Conservation (phyloP, 2,113 vertebrate genomes). For the Rhinogobius similis region DNA sequence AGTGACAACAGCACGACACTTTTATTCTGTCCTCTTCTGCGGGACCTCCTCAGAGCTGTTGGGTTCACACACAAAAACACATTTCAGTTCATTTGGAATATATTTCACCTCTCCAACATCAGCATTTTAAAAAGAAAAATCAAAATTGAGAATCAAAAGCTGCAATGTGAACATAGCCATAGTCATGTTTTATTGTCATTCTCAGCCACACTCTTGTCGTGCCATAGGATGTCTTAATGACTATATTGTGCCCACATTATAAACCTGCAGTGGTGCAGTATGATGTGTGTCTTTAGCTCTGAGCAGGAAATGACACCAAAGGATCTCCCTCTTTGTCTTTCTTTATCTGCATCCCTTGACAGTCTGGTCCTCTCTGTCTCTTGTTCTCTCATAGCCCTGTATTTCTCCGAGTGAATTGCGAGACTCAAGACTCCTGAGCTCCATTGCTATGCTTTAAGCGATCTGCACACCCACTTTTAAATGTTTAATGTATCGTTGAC, state of each 20-base stretch:
- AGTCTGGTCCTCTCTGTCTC: conserved; percentile 16
- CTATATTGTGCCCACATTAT: conserved; percentile 3
- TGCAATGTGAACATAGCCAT: background rate
- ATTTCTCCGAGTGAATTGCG: conserved; percentile 24
- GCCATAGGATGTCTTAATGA: conserved; percentile 6
- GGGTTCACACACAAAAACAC: no score
- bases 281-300: conserved; percentile 16
- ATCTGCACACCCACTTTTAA: conserved; percentile 51
- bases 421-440: conserved; percentile 20
- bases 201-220: background rate
- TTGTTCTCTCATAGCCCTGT: conserved; percentile 11
- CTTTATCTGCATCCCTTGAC: conserved; percentile 29
- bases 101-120: no score
- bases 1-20: no score
- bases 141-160: background rate
- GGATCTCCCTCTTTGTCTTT: conserved; percentile 24
- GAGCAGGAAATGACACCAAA: conserved; percentile 33
- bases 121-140: no score
- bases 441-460: conserved; percentile 43
- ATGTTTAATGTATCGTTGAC: conserved; percentile 66
- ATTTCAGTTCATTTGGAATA: no score
- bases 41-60: no score
- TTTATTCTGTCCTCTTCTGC: no score
- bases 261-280: background rate
- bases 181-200: no score